Evolutionary conservation across 2,797 vertebrate species (phyloP).

Genomic region (Naso thynnoides): DNA sequence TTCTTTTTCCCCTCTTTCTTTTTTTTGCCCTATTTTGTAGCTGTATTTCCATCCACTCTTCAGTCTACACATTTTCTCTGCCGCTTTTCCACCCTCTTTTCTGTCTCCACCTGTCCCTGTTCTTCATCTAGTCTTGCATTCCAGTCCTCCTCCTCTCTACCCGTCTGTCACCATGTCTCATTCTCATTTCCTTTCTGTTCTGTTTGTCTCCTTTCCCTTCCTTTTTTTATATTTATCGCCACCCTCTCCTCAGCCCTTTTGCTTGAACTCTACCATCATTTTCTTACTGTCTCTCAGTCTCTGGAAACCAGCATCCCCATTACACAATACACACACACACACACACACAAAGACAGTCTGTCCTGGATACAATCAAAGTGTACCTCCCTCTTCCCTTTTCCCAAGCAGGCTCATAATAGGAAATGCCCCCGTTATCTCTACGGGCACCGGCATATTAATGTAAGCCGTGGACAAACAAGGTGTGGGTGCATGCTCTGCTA

Average conservation of each 20-base stretch:
- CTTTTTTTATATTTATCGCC: conserved; percentile 52
- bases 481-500: conserved; percentile 49
- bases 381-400: conserved; percentile 80
- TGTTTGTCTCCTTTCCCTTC: conserved; percentile 70
- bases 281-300: neutral
- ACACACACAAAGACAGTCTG: conserved; percentile 41
- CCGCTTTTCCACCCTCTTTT: neutral
- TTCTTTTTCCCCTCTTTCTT: conserved; percentile 1
- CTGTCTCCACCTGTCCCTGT: conserved; percentile 7
- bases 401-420: conserved; percentile 75
- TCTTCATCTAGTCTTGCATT: conserved; percentile 12
- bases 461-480: conserved; percentile 75
- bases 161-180: conserved; percentile 8
- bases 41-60: neutral
- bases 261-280: neutral
- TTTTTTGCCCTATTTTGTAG: neutral
- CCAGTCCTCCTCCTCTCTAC: neutral
- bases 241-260: neutral
- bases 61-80: neutral
- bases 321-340: conserved; percentile 10
- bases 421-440: conserved; percentile 82
- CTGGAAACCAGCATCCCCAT: conserved; percentile 24
- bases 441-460: conserved; percentile 76
- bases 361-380: conserved; percentile 59
- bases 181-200: conserved; percentile 22